Evolutionary conservation across 2,113 vertebrate genomes (phyloP).

Genomic region (Mormyrus lacerda): DNA sequence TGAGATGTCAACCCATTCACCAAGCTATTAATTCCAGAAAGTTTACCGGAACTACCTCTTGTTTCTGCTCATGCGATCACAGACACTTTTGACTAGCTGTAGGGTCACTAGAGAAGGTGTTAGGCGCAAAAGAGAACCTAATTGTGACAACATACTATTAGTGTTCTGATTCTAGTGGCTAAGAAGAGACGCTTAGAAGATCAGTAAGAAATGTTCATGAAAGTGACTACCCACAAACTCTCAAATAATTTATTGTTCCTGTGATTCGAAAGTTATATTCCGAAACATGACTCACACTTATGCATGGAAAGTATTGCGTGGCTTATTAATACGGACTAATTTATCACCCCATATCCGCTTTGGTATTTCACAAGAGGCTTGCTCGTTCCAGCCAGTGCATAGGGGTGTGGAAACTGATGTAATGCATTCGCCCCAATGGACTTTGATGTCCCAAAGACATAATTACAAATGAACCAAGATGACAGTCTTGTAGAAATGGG

Average conservation of each 20-base stretch:
- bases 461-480: conserved; percentile 7
- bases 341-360: background rate
- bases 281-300: background rate
- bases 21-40: background rate
- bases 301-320: background rate
- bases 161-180: background rate
- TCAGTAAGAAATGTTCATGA: background rate
- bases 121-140: background rate
- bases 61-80: background rate
- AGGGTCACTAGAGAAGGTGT: background rate
- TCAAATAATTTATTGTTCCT: background rate
- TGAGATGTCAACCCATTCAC: background rate
- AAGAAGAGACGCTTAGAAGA: background rate
- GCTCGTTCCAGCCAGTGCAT: background rate
- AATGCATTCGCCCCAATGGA: background rate
- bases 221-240: background rate
- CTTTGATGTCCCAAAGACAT: conserved; percentile 9
- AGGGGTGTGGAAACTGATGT: conserved; percentile 8
- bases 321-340: conserved; percentile 12
- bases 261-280: background rate
- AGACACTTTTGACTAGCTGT: background rate
- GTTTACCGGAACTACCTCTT: background rate
- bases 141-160: background rate
- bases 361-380: background rate
- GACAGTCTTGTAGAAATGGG: background rate